Percentiles rank a stretch among this genome's conserved stretches.
These are phyloP conservation scores for Drosophila aldrichi DNA, from an alignment of 2,888 invertebrate species.

Conservation along the genomic window DNA sequence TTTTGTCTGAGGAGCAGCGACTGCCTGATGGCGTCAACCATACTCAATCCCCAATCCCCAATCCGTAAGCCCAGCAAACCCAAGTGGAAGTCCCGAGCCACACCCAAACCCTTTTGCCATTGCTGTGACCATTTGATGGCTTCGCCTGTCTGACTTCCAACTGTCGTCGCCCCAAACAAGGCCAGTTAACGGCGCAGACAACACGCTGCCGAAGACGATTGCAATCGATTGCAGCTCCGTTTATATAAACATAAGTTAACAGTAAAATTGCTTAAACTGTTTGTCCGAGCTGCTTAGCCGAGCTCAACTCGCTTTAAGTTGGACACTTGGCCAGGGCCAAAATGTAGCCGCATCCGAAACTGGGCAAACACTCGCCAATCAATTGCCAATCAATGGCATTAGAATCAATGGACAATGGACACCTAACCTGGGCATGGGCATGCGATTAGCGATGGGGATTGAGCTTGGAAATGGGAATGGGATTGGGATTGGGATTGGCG, in stretches of 20 bases:
- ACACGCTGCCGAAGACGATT: slow-evolving; percentile 8
- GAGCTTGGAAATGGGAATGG: no score
- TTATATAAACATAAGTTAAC: slow-evolving; percentile 49
- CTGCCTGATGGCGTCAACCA: slow-evolving; percentile 35
- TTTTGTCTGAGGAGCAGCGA: slow-evolving; percentile 64
- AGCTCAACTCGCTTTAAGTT: slow-evolving; percentile 24
- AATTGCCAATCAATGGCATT: slow-evolving; percentile 70
- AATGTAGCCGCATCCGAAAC: neutral
- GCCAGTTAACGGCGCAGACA: slow-evolving; percentile 11
- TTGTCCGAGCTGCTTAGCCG: slow-evolving; percentile 16
- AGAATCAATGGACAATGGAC: slow-evolving; percentile 28
- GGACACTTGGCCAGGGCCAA: neutral
- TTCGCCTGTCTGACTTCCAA: slow-evolving; percentile 19
- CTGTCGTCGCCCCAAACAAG: slow-evolving; percentile 39
- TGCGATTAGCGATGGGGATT: no score
- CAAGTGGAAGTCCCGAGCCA: neutral
- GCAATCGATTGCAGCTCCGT: slow-evolving; percentile 25
- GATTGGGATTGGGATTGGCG: neutral
- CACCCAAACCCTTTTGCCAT: neutral
- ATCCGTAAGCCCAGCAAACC: neutral
- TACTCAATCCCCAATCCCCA: slow-evolving; percentile 8
- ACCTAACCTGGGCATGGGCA: neutral
- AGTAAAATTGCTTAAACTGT: slow-evolving; percentile 50
- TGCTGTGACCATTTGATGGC: slow-evolving; percentile 29
- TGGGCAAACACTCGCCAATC: slow-evolving; percentile 44